Base-by-base conservation (phyloP, 1,140 invertebrate species). In the Gryllus bimaculatus region DNA sequence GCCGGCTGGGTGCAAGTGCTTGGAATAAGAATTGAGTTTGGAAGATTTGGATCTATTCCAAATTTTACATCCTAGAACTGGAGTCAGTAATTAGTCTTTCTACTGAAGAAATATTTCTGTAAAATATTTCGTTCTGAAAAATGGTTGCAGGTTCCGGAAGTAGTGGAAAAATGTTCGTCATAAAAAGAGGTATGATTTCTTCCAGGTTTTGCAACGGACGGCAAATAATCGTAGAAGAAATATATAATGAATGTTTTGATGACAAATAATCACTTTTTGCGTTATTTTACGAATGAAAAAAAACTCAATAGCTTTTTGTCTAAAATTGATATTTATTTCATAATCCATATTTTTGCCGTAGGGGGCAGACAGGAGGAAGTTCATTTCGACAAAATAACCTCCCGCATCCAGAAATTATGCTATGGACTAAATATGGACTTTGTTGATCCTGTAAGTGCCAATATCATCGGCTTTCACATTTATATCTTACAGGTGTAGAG, bases 341-440 rank as follows among this genome's bases (percentile, higher is more conserved):
- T 77, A 26, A 12, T 47, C 47, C 1, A 12, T 47, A 78, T 21
- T 73, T 4, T 74, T 49, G 48, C 48, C 48, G 20, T 66, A 79
- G 96, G 94, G 90, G 96, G 96, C 0, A 89, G 94, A n/a, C 91
- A 93, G 83, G 97, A 99, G 86, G 91, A 93, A 83, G 94, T 99
- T 7, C 94, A 97, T 86, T 96, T 98, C 86, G 97, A 99, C 86
- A 99, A 99, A 90, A 99, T 99, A 79, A 99, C 97, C 4, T 96
- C 95, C 0, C 89, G 98, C 82, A 96, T 99, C 54, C 91, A 94
- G 83, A 99, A 99, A 84, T 88, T 99, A 77, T 98, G 98, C 84
- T 98, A 98, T 89, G 95, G 95, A 49, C 88, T 99, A 7, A 96
- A 99, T 85, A 94, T 94, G 91, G 96, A 99, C 79, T 98, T 94